Base-by-base conservation (phyloP, 2,888 invertebrate species). In the Aleiodes leptofemur region DNA sequence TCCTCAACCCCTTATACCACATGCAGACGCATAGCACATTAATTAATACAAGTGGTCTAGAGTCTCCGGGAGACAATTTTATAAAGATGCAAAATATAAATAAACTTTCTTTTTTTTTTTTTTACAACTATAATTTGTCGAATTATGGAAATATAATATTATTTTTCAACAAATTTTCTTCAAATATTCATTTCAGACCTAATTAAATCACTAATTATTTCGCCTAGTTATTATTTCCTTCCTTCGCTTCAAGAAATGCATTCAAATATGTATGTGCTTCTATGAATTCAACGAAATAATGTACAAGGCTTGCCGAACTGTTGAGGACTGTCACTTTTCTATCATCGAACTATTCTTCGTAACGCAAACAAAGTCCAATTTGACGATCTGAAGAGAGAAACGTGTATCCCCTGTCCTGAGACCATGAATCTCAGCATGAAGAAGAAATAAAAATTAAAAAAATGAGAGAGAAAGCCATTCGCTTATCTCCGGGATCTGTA, bases 291-390 rank as follows among this genome's bases (percentile, higher is more conserved):
- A 53, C 71, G 73, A 76, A 75, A 80, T 78, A 82, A 81, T 80
- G 80, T 83, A 85, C 83, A 85, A 84, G 85, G 83, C 83, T 78
- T 6, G 6, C 82, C 14, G 9, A 66, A 56, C 55, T 16, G 23
- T 23, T 61, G 55, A 72, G 64, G 13, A 34, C 77, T 81, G 84
- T 81, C 82, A 84, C 84, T 79, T 82, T 82, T 87, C 86, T 84
- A 81, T 87, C 86, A 82, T 82, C 86, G 82, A 84, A 78, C 83
- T 82, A 83, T 84, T 86, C 83, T 81, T 80, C 73, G 77, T 81
- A 84, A 84, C 78, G 79, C 84, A 86, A 87, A 87, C 84, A 87
- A 87, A 85, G 84, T 85, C 72, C 77, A 61, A 34, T 11, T 11
- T 57, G 29, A 69, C 57, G 66, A 31, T 53, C 34, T 51, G 69